These are phyloP conservation scores for Andinoacara biseriatus DNA, from an alignment of 2,113 vertebrate species.

Conservation along the genomic window DNA sequence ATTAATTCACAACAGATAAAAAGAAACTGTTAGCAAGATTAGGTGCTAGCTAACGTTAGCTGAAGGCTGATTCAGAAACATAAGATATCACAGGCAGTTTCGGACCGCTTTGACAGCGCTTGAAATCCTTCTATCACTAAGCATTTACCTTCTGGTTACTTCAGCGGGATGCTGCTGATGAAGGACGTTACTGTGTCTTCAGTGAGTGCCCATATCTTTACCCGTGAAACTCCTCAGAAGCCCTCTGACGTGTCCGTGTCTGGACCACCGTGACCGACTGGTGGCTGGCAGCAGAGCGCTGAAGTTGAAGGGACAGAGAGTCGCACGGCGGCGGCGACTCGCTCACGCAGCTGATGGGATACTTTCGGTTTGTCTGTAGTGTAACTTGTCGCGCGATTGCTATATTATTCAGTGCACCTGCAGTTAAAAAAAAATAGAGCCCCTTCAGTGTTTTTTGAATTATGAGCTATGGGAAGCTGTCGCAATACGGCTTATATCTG, in stretches of 20 bases:
- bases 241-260: slow-evolving; percentile 66
- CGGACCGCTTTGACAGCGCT: not conserved
- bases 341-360: slow-evolving; percentile 9
- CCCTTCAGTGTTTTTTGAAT: not conserved
- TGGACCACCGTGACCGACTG: slow-evolving; percentile 66
- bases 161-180: slow-evolving; percentile 26
- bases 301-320: slow-evolving; percentile 43
- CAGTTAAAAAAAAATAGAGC: not conserved
- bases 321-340: slow-evolving; percentile 28
- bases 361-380: not conserved
- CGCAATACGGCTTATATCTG: not conserved
- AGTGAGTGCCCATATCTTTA: slow-evolving; percentile 54
- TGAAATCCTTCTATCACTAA: not conserved
- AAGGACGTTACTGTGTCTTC: slow-evolving; percentile 8
- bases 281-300: slow-evolving; percentile 1
- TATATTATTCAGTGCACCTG: not conserved
- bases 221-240: slow-evolving; percentile 28
- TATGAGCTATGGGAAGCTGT: not conserved
- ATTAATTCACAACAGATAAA: not conserved
- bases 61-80: not conserved
- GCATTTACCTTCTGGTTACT: slow-evolving; percentile 52
- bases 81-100: not conserved
- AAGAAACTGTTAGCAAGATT: slow-evolving; percentile 23
- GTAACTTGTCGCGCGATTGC: too few relatives aligned
- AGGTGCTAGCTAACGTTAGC: slow-evolving; percentile 67